A percentile compares a stretch with the other conserved stretches of the same genome.
These are phyloP conservation scores for Rallus crepitans DNA, from an alignment of 2,797 vertebrate genomes.

Conservation along the genomic window DNA sequence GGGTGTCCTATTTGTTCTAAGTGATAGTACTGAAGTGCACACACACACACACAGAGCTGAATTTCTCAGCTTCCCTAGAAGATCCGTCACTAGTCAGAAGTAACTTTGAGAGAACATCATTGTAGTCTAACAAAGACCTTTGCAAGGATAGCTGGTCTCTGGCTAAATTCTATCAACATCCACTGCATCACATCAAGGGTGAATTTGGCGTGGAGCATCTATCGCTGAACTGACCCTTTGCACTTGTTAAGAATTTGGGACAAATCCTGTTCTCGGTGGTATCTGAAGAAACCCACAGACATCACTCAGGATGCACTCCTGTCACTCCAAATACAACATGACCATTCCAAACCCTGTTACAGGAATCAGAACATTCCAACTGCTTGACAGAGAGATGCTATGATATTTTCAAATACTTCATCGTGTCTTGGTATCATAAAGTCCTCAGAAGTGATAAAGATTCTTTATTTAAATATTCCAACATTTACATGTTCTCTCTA, in stretches of 20 bases:
- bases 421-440: not conserved
- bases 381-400: constrained; percentile 44
- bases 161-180: not conserved
- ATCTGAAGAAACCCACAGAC: not conserved
- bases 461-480: not conserved
- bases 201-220: not conserved
- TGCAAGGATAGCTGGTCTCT: not conserved
- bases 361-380: constrained; percentile 41
- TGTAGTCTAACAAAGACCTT: not conserved
- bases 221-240: not conserved
- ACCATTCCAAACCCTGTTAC: constrained; percentile 42
- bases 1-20: not conserved
- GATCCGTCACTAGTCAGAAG: not conserved
- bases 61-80: not conserved
- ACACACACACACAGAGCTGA: not conserved
- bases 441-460: not conserved
- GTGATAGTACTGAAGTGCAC: not conserved
- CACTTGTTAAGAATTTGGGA: not conserved
- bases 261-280: not conserved
- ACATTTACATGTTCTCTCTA: not conserved
- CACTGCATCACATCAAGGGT: not conserved
- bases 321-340: not conserved
- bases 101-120: not conserved
- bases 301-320: not conserved
- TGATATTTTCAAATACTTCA: not conserved